Base-by-base conservation (phyloP, 2,888 invertebrate species). In the Orgyia antiqua region DNA sequence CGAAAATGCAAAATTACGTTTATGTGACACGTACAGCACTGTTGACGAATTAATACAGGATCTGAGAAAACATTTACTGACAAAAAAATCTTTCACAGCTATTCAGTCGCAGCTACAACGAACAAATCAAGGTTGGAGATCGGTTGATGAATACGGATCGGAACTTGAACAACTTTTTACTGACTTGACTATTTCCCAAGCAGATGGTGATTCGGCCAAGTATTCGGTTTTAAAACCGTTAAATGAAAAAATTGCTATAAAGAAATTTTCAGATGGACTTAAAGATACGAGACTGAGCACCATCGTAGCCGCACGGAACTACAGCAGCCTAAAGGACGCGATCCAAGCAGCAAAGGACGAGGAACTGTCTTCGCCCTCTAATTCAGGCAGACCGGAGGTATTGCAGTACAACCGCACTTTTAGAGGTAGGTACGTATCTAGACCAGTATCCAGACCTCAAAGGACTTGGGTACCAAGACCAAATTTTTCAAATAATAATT, bases 111-210 rank as follows among this genome's bases (percentile, higher is more conserved):
- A 19, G 6, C 23, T 39, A 2, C 36, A 36, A 26, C 17, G 13
- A 13, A 12, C 24, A 3, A 23, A 17, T 9, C 42, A 39, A 12
- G 24, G 20, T 25, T 21, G 8, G 7, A 27, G 12, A 2, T 24
- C 37, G 1, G 32, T 44, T 12, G 25, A 31, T 1, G 24, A 39
- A 4, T 44, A 24, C 21, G 40, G 43, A 4, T 15, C 17, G 2
- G 36, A 40, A 19, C 9, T 44, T 31, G 31, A 38, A 13, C 9
- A 27, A 11, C 20, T 44, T 20, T 36, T 44, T 26, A 13, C 26
- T 4, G 35, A 44, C 3, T 20, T 41, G 13, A 40, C 40, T 13
- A 36, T 44, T 12, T 33, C 44, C 6, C 40, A 45, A 23, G 36
- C 41, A 6, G 29, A 35, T 9, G 39, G 37, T 10, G 26, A 42